Evolutionary conservation across 2,888 invertebrate genomes (phyloP), one percentile per base, ranked within the genome.

Genomic region (Hymenopus coronatus): DNA sequence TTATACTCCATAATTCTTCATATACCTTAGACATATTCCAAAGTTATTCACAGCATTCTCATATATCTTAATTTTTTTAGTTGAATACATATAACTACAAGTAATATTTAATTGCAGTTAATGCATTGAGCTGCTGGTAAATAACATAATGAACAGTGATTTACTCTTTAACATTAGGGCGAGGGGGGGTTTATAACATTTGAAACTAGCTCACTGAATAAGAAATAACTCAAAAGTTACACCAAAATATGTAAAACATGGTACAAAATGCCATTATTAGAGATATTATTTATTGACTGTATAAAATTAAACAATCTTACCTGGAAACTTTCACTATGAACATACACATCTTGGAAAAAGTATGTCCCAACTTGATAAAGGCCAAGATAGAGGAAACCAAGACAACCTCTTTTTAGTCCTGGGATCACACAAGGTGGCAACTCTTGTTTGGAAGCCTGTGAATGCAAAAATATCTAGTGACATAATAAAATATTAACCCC

Each of bases 281-380:
- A 70, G 6, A 70, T 70, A 70, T 70, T 70, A 70, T 70, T 70
- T 70, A 70, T 70, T 70, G 6, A 14, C 15, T 15, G 15, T 15
- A 2, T 33, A 33, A 33, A 54, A 14, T 54, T 54, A 1, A 54
- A 54, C 2, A 15, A 54, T 20, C 20, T 92, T 92, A 94, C 94
- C 90, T 93, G 91, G 91, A 93, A 95, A 28, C 92, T 92, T 8
- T 92, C 91, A 6, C 94, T 92, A 28, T 96, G 92, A 91, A 99
- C 94, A 92, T 96, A 97, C 14, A 96, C 94, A 92, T 97, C 96
- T 12, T 96, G 96, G 88, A 98, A 95, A 91, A 95, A 94, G 7
- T 94, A 93, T 90, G 96, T 95, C 90, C 97, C 96, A 84, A 97
- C 91, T 94, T 98, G 98, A 91, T 96, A 97, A 2, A 97, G 92